These are phyloP conservation scores for Hippocampus kuda DNA, from an alignment of 2,797 vertebrate species.

Conservation along the genomic window DNA sequence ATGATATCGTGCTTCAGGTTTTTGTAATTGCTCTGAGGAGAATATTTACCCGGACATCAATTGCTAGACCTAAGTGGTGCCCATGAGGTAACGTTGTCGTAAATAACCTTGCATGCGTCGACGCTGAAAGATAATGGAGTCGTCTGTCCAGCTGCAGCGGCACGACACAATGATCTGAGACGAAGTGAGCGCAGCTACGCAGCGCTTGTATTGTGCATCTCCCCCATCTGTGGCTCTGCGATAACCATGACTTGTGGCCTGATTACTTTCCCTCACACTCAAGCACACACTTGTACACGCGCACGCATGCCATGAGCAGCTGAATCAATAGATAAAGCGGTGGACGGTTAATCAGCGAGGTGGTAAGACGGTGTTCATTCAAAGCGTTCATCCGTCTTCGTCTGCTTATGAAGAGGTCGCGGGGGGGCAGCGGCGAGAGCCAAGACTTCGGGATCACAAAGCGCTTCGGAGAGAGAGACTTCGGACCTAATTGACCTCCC, in stretches of 20 bases:
- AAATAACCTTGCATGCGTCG: conserved; percentile 14
- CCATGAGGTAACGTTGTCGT: not conserved
- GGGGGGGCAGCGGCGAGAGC: not conserved
- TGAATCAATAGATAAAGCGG: conserved; percentile 45
- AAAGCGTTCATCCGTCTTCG: conserved; percentile 9
- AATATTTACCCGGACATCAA: not conserved
- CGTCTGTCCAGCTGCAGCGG: conserved; percentile 26
- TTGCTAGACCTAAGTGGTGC: conserved; percentile 2
- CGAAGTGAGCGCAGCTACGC: conserved; percentile 10
- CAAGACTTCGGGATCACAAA: not conserved
- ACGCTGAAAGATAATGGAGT: conserved; percentile 23
- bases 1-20: not conserved
- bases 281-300: conserved; percentile 5
- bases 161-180: conserved; percentile 19
- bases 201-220: conserved; percentile 34
- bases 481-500: not conserved
- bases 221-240: conserved; percentile 35
- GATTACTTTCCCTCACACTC: conserved; percentile 30
- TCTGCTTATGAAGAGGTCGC: conserved; percentile 3
- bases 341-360: conserved; percentile 41
- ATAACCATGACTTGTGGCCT: conserved; percentile 43
- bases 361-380: conserved; percentile 27
- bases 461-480: not conserved
- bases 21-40: not conserved
- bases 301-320: conserved; percentile 25